These are phyloP conservation scores for Drosophila sulfurigaster DNA, from an alignment of 1,140 invertebrate genomes.

Conservation along the genomic window DNA sequence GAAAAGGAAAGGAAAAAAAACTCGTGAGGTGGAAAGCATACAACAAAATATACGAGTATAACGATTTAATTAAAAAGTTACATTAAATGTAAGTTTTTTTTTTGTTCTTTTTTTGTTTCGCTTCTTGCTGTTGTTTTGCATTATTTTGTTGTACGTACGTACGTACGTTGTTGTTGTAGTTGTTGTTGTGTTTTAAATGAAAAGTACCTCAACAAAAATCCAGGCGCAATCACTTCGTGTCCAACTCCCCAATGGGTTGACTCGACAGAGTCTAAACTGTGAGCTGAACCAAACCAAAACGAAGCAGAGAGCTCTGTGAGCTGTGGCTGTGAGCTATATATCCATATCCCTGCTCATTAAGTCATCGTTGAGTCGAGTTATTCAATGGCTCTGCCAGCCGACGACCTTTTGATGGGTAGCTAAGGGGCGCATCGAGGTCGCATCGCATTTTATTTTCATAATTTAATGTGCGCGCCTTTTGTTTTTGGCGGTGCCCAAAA, in stretches of 20 bases:
- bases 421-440: constrained; percentile 37
- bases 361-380: constrained; percentile 76
- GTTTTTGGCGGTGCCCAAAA: constrained; percentile 75
- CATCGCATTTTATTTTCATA: constrained; percentile 73
- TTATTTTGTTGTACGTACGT: no score
- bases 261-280: constrained; percentile 1
- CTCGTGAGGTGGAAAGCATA: constrained; percentile 3
- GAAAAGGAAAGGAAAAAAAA: not conserved
- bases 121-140: constrained; percentile 1
- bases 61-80: constrained; percentile 82
- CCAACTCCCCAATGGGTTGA: constrained; percentile 2
- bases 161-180: not conserved
- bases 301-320: not conserved
- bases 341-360: constrained; percentile 72
- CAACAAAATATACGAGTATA: constrained; percentile 47
- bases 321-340: constrained; percentile 21
- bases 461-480: constrained; percentile 79
- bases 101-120: not conserved
- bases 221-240: constrained; percentile 35
- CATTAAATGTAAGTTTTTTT: constrained; percentile 65
- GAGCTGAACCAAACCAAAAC: not conserved
- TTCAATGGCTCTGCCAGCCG: constrained; percentile 62
- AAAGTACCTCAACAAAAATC: constrained; percentile 32
- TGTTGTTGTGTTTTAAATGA: constrained; percentile 14
- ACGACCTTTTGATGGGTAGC: constrained; percentile 74